Percentiles rank a stretch among this genome's conserved stretches.
phyloP scores from a whole-genome alignment of 1,140 invertebrate genomes.

The Ceratoteleas bidentatus region DNA sequence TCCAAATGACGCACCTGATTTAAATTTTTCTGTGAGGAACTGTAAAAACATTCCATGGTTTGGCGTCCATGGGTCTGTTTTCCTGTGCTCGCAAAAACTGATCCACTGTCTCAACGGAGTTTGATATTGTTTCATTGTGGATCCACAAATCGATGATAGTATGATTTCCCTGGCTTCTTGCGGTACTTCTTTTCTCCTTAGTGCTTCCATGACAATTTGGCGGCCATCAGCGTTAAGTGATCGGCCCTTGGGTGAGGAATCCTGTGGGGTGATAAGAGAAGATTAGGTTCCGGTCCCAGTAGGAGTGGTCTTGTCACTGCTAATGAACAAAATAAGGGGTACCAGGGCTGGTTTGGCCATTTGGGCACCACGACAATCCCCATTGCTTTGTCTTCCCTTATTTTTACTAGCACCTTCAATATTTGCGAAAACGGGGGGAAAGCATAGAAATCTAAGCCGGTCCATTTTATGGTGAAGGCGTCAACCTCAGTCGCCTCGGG shows the following conservation, averaged over 20 bases:
- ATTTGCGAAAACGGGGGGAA: constrained; percentile 33
- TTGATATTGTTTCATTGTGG: neutral
- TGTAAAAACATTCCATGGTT: neutral
- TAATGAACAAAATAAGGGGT: neutral
- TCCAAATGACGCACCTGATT: neutral
- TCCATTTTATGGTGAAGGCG: constrained; percentile 31
- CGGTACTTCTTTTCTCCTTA: neutral
- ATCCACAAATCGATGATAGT: neutral
- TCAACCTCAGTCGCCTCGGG: constrained; percentile 10
- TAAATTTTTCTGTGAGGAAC: neutral
- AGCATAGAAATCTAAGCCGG: constrained; percentile 24
- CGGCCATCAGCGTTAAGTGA: neutral
- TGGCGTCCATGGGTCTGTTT: neutral
- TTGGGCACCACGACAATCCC: neutral
- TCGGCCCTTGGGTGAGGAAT: neutral
- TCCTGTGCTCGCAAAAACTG: neutral
- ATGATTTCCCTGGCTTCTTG: neutral
- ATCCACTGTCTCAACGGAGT: neutral
- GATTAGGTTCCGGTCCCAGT: neutral
- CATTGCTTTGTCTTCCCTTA: neutral
- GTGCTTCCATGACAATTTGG: neutral
- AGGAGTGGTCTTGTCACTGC: neutral
- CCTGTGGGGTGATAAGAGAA: neutral
- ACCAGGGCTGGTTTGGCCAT: constrained; percentile 8
- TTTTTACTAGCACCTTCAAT: constrained; percentile 16